Percentiles rank a stretch among this genome's conserved stretches.
Conservation (phyloP, 1,140 invertebrate species). For the Chrysomallon squamiferum region DNA sequence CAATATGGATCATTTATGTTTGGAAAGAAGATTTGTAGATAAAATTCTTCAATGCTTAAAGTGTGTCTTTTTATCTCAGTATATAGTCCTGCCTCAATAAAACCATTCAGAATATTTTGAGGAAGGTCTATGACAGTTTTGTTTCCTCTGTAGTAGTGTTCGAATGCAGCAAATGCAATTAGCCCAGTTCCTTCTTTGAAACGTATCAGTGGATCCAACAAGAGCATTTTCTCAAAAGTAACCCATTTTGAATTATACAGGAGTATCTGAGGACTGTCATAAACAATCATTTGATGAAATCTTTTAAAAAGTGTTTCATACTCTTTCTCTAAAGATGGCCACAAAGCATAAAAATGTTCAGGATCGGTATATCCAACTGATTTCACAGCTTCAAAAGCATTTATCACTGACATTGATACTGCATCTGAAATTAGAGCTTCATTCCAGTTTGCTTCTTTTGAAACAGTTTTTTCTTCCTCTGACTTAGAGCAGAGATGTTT, state of each 20-base stretch:
- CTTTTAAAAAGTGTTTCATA: not conserved
- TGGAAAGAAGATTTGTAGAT: slow-evolving; percentile 8
- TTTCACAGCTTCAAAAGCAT: slow-evolving; percentile 6
- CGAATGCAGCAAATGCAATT: not conserved
- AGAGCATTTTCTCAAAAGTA: not conserved
- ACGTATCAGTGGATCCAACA: slow-evolving; percentile 3
- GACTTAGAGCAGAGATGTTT: slow-evolving; percentile 17
- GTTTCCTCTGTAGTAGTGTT: not conserved
- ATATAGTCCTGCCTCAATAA: not conserved
- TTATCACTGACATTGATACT: slow-evolving; percentile 1
- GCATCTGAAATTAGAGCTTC: not conserved
- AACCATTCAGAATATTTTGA: not conserved
- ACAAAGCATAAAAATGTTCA: not conserved
- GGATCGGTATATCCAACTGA: not conserved
- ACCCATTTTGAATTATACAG: not conserved
- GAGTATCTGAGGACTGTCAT: not conserved
- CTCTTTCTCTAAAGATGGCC: not conserved
- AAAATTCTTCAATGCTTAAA: slow-evolving; percentile 3
- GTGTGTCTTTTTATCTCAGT: not conserved
- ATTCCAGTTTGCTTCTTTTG: slow-evolving; percentile 1
- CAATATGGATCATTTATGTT: no score
- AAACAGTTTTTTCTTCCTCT: slow-evolving; percentile 24
- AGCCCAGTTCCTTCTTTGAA: not conserved
- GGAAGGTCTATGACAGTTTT: not conserved
- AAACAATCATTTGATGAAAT: not conserved